These are phyloP conservation scores for Cathartes aura DNA, from an alignment of 2,113 vertebrate species.

Conservation along the genomic window DNA sequence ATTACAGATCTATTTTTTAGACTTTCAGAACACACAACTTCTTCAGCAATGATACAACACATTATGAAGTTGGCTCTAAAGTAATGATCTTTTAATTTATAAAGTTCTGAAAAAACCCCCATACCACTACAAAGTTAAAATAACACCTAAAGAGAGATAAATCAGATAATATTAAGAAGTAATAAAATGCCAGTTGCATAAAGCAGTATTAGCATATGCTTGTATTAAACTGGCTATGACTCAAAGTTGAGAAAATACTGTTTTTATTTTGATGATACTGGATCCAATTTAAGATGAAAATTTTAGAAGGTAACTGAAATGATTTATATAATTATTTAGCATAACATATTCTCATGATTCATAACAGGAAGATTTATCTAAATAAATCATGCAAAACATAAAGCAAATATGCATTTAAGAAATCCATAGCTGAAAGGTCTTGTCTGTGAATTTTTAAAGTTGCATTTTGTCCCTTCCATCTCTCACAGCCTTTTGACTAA, in stretches of 20 bases:
- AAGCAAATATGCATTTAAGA: neutral
- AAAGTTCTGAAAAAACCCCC: neutral
- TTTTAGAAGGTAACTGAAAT: neutral
- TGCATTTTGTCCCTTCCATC: neutral
- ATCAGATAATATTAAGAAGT: neutral
- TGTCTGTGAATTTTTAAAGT: neutral
- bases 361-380: neutral
- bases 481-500: neutral
- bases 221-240: neutral
- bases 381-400: neutral
- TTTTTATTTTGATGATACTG: neutral
- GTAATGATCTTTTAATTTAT: neutral
- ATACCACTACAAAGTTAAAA: neutral
- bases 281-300: neutral
- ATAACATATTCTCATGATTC: neutral
- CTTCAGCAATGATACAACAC: neutral
- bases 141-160: neutral
- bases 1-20: neutral
- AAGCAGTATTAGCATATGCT: neutral
- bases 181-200: neutral
- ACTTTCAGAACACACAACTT: neutral
- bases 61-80: neutral
- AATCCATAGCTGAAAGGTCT: neutral
- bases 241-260: neutral
- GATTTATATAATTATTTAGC: neutral